Conservation (phyloP, 2,888 invertebrate species). For the Oscheius sp. region DNA sequence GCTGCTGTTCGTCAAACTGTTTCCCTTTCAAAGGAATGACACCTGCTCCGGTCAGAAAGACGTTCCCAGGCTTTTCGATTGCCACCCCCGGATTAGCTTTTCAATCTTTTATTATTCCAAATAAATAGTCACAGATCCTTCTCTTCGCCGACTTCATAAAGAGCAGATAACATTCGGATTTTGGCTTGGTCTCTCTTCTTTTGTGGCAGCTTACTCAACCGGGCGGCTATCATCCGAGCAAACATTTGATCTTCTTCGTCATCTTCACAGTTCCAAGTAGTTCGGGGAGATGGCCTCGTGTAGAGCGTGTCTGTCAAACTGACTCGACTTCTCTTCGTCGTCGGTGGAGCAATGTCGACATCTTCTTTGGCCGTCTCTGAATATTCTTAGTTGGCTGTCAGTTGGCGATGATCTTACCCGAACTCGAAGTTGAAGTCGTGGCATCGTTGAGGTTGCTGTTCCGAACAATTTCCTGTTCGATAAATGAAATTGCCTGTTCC, state of each 20-base stretch:
- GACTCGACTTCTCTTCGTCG: conserved; percentile 22
- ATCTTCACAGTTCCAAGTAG: conserved; percentile 23
- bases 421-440: conserved; percentile 41
- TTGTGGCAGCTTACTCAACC: conserved; percentile 17
- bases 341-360: conserved; percentile 11
- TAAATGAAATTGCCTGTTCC: conserved; percentile 53
- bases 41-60: neutral
- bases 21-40: conserved; percentile 1
- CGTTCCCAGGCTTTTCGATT: conserved; percentile 20
- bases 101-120: neutral
- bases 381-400: neutral
- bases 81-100: conserved; percentile 1
- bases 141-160: conserved; percentile 19
- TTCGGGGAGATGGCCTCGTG: conserved; percentile 1
- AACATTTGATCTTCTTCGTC: conserved; percentile 58
- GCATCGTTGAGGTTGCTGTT: conserved; percentile 39
- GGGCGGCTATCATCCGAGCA: conserved; percentile 37
- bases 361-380: conserved; percentile 31
- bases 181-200: conserved; percentile 22
- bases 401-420: neutral
- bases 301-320: conserved; percentile 31
- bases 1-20: neutral
- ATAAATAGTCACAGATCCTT: neutral
- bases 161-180: conserved; percentile 17
- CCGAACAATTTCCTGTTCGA: conserved; percentile 49